These are phyloP conservation scores for Scaptomyza graminum DNA, from an alignment of 1,140 invertebrate genomes.

Conservation along the genomic window DNA sequence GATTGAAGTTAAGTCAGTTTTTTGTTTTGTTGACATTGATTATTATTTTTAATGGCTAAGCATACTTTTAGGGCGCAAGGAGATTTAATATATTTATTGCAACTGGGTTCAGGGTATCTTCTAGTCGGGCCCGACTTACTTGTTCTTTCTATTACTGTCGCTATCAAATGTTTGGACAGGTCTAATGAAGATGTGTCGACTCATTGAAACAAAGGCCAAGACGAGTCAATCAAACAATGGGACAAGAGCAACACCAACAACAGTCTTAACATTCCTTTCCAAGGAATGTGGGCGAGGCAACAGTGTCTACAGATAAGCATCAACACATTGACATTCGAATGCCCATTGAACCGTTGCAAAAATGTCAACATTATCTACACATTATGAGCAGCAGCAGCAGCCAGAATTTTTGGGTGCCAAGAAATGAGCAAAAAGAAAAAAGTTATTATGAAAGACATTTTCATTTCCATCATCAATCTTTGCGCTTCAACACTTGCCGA, in stretches of 20 bases:
- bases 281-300: slow-evolving; percentile 4
- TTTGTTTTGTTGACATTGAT: too few species aligned
- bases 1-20: too few species aligned
- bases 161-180: slow-evolving; percentile 65
- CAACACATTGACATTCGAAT: slow-evolving; percentile 59
- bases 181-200: slow-evolving; percentile 77
- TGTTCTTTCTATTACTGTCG: not conserved
- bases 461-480: slow-evolving; percentile 72
- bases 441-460: slow-evolving; percentile 39
- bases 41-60: too few species aligned
- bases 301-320: slow-evolving; percentile 42
- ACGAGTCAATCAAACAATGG: slow-evolving; percentile 73
- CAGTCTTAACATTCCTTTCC: slow-evolving; percentile 35
- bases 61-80: too few species aligned
- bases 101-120: too few species aligned
- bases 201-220: slow-evolving; percentile 79
- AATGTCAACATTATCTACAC: slow-evolving; percentile 72
- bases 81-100: too few species aligned
- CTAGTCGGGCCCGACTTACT: too few species aligned
- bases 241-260: slow-evolving; percentile 32
- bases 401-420: slow-evolving; percentile 36
- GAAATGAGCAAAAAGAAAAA: slow-evolving; percentile 44
- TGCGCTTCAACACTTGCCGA: slow-evolving; percentile 69
- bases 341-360: slow-evolving; percentile 71
- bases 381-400: slow-evolving; percentile 52